Conservation (phyloP, 2,113 vertebrate genomes). For the Nettapus auritus region DNA sequence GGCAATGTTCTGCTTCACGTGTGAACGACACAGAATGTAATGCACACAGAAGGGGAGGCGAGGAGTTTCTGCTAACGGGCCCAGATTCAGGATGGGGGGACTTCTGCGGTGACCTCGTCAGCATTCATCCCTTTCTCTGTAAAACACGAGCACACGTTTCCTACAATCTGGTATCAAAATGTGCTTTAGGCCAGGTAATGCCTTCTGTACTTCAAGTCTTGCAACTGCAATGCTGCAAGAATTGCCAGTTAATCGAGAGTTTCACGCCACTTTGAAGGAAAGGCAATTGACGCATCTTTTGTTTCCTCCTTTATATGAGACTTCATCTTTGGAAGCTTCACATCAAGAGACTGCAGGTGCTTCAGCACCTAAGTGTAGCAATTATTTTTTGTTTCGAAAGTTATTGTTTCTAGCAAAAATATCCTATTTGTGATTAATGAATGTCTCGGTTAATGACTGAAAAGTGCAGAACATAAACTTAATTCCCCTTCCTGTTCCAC, state of each 20-base stretch:
- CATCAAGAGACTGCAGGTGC: neutral
- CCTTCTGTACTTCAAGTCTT: neutral
- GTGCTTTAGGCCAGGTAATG: neutral
- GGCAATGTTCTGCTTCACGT: neutral
- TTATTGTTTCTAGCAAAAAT: slow-evolving; percentile 1
- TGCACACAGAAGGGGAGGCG: accelerated
- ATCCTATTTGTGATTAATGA: slow-evolving; percentile 16
- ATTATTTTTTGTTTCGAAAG: slow-evolving; percentile 8
- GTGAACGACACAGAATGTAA: accelerated
- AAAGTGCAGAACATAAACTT: neutral
- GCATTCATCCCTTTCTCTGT: accelerated
- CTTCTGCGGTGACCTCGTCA: neutral
- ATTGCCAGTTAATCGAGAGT: neutral
- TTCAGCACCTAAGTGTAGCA: neutral
- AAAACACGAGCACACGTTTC: neutral
- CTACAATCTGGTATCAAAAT: neutral
- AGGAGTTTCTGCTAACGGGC: neutral
- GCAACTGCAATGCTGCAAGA: neutral
- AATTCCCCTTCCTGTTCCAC: slow-evolving; percentile 11
- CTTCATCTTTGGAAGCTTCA: neutral
- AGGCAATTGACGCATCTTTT: neutral
- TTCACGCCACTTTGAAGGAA: neutral
- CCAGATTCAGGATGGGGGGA: accelerated
- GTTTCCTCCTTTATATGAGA: neutral
- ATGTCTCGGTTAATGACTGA: neutral